Conservation (phyloP, 2,113 vertebrate genomes). For the Tursiops truncatus region DNA sequence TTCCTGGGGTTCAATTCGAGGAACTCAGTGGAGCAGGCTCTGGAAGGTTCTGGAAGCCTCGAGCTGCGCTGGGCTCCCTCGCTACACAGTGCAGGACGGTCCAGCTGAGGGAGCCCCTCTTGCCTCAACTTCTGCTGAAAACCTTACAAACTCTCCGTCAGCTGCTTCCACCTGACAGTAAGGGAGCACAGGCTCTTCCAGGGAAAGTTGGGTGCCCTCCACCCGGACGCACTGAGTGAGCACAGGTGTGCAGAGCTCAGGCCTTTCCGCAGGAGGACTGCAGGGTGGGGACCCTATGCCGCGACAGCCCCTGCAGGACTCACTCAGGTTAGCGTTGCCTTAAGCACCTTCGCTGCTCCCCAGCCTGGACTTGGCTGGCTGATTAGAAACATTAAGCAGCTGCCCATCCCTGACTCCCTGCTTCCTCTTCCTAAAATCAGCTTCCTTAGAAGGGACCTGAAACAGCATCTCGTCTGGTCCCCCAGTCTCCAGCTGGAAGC, state of each 20-base stretch:
- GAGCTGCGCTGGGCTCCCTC: neutral
- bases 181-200: neutral
- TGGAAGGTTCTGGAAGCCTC: neutral
- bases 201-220: neutral
- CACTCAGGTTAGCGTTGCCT: rapidly evolving
- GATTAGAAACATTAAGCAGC: neutral
- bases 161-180: neutral
- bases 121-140: neutral
- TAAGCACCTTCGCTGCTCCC: rapidly evolving
- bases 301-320: neutral
- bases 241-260: neutral
- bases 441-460: rapidly evolving
- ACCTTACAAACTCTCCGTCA: neutral
- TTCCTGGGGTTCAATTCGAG: neutral
- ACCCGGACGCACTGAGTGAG: rapidly evolving
- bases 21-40: neutral
- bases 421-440: neutral
- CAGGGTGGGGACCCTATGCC: rapidly evolving
- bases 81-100: neutral
- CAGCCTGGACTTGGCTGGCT: neutral
- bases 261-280: neutral
- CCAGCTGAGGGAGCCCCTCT: neutral
- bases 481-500: neutral
- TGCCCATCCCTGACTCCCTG: neutral
- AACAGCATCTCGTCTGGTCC: neutral